Evolutionary conservation across 2,888 invertebrate genomes (phyloP), one percentile per base, ranked within the genome.

Genomic region (Ochropacha duplaris): DNA sequence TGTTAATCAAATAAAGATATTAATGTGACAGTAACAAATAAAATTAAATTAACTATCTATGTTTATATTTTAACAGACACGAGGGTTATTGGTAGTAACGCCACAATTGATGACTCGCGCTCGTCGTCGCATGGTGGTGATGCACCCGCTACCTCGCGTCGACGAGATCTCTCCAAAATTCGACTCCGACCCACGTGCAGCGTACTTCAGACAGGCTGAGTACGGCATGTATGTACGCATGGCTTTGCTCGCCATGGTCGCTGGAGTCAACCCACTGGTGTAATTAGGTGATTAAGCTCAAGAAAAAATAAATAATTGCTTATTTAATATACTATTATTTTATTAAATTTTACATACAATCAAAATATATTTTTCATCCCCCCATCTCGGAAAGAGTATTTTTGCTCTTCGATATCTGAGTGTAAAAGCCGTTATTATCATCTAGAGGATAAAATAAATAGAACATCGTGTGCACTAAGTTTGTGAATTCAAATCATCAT

Each of bases 211-310:
- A 22, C 99, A 99, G 90, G 99, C 98, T 0, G 98, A 99, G 85
- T 97, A 98, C 81, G 99, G 99, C 64, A 97, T 99, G 96, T 99
- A 98, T 81, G 98, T 99, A 19, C 95, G 99, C 55, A 99, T 99
- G 99, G 99, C 99, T 0, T 92, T 99, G 1, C 92, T 99, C 19
- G 96, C 98, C 1, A 97, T 98, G 95, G 96, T 99, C 2, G 94
- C 98, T 14, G 98, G 97, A 55, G 87, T 88, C 12, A 92, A 92
- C 62, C 92, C 91, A 0, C 80, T 91, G n/a, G 76, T 78, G 55
- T 88, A 72, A 76, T 31, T 12, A 31, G 12, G 12, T 16, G 4
- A n/a, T 16, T 12, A 31, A 44, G 8, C n/a, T n/a, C n/a, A n/a
- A n/a, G n/a, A n/a, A n/a, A n/a, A n/a, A n/a, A n/a, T n/a, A n/a